Evolutionary conservation across 2,113 vertebrate species (phyloP).

Genomic region (Cephalophus harveyi): DNA sequence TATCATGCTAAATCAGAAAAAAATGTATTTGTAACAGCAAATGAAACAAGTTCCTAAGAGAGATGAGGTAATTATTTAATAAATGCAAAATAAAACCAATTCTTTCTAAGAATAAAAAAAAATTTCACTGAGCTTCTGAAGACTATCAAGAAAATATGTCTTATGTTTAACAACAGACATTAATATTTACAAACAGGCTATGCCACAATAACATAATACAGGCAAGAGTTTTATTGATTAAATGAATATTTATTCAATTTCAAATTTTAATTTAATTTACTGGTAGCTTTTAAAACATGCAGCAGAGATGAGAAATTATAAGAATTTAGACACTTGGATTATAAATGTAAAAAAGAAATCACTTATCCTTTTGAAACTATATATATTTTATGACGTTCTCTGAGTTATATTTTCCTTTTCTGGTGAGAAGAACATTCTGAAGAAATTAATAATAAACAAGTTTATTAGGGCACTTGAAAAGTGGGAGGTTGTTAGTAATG

Average conservation of each 20-base stretch:
- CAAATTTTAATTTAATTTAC: slow-evolving; percentile 24
- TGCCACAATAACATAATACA: not conserved
- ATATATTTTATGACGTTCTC: not conserved
- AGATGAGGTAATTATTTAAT: not conserved
- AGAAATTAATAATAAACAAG: not conserved
- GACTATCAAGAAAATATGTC: not conserved
- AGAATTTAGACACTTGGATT: not conserved
- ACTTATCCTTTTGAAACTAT: not conserved
- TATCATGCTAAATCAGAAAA: not conserved
- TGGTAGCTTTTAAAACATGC: slow-evolving; percentile 4
- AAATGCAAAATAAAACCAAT: not conserved
- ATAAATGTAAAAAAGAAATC: not conserved
- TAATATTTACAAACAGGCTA: not conserved
- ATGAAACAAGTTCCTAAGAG: not conserved
- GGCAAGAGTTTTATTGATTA: not conserved
- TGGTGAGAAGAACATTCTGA: not conserved
- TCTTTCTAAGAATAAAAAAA: not conserved
- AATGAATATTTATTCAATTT: not conserved
- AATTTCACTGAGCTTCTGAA: not conserved
- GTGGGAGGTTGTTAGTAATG: not conserved
- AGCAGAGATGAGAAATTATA: not conserved
- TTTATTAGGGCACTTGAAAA: not conserved
- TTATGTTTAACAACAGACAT: not conserved
- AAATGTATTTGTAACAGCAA: not conserved
- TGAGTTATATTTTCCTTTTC: not conserved